Percentiles rank a stretch among this genome's conserved stretches.
Conservation (phyloP, 2,113 vertebrate genomes). For the Hymenochirus boettgeri region DNA sequence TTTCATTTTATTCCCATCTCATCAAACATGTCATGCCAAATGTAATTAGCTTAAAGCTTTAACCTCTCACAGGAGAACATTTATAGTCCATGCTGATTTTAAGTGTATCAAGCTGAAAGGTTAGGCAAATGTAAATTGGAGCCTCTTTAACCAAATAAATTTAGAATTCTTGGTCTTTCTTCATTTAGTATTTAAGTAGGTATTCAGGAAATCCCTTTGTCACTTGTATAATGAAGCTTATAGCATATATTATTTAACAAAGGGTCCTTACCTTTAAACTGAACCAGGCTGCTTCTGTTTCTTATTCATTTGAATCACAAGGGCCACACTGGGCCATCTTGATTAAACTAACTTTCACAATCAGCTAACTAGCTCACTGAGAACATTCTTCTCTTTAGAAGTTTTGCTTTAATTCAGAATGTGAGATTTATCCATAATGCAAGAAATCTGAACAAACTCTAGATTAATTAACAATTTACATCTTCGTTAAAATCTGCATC, state of each 20-base stretch:
- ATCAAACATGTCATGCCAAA: constrained; percentile 70
- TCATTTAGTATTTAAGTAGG: constrained; percentile 53
- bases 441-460: constrained; percentile 50
- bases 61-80: constrained; percentile 59
- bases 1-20: constrained; percentile 73
- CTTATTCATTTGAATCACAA: constrained; percentile 74
- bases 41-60: constrained; percentile 77
- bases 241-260: constrained; percentile 57
- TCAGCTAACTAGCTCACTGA: constrained; percentile 56
- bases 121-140: constrained; percentile 59
- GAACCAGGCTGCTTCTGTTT: constrained; percentile 59
- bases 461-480: constrained; percentile 56
- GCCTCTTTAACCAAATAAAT: constrained; percentile 30
- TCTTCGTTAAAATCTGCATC: constrained; percentile 48
- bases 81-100: constrained; percentile 70
- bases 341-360: constrained; percentile 59
- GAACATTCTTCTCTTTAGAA: constrained; percentile 40
- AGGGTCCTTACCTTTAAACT: constrained; percentile 45
- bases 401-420: constrained; percentile 43
- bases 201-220: constrained; percentile 56
- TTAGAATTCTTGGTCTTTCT: constrained; percentile 34
- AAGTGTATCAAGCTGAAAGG: constrained; percentile 61
- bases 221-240: constrained; percentile 41
- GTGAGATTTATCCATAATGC: constrained; percentile 54
- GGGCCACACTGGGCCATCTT: constrained; percentile 51